A percentile compares a stretch with the other conserved stretches of the same genome.
Evolutionary conservation across 30 jellyfish, hydroid and myxozoan genomes (phyloP).

Genomic region (Aurelia sp.): DNA sequence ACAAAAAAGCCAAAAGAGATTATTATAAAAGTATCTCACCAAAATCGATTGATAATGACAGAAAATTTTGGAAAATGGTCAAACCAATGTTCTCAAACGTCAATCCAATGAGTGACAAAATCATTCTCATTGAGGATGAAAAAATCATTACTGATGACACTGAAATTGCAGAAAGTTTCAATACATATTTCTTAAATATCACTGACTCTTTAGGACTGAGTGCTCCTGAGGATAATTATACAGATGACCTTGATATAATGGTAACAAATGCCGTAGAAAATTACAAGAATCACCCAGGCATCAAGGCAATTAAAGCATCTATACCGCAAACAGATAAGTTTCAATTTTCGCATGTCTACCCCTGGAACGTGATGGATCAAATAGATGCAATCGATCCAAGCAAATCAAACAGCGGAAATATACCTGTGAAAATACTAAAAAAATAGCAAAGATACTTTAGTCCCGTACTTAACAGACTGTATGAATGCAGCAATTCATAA

Average conservation of each 20-base stretch:
- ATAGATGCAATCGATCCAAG: constrained; percentile 24
- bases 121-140: too few relatives aligned
- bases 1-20: too few relatives aligned
- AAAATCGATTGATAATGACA: too few relatives aligned
- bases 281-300: constrained; percentile 24
- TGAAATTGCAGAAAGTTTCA: too few relatives aligned
- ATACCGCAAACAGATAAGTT: background rate
- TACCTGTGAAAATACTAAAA: constrained; percentile 22
- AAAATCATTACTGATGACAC: too few relatives aligned
- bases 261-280: background rate
- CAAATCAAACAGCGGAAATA: constrained; percentile 48
- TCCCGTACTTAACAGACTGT: constrained; percentile 52
- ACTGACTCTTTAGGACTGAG: too few relatives aligned
- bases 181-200: too few relatives aligned
- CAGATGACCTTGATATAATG: background rate
- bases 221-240: too few relatives aligned
- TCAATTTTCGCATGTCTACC: constrained; percentile 18
- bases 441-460: constrained; percentile 28
- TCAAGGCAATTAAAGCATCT: background rate
- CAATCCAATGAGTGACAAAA: too few relatives aligned
- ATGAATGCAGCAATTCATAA: constrained; percentile 13
- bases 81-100: too few relatives aligned
- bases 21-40: too few relatives aligned
- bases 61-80: too few relatives aligned
- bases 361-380: constrained; percentile 16